These are phyloP conservation scores for Euplagia quadripunctaria DNA, from an alignment of 2,888 invertebrate genomes.

Conservation along the genomic window DNA sequence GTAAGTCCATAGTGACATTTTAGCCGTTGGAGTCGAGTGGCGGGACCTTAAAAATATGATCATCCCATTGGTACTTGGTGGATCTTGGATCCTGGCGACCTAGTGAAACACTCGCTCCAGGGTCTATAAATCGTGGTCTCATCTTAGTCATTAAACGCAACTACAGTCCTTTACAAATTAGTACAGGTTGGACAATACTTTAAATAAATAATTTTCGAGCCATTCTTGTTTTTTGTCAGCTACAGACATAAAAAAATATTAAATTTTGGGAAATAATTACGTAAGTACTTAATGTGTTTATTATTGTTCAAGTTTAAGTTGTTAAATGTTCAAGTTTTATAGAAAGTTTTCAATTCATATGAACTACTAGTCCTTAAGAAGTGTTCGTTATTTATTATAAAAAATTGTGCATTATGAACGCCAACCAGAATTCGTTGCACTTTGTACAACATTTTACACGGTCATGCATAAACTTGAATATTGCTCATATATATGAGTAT, in stretches of 20 bases:
- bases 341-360: not conserved
- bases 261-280: not conserved
- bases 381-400: slow-evolving; percentile 4
- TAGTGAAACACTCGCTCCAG: too few relatives aligned
- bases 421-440: slow-evolving; percentile 7
- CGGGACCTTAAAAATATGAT: too few relatives aligned
- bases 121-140: too few relatives aligned
- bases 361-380: not conserved
- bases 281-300: not conserved
- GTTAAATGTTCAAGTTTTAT: not conserved
- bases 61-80: too few relatives aligned
- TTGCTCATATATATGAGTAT: not conserved
- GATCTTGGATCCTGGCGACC: too few relatives aligned
- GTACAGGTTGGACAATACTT: too few relatives aligned
- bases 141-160: too few relatives aligned
- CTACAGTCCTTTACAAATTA: too few relatives aligned
- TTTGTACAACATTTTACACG: slow-evolving; percentile 16
- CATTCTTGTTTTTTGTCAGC: not conserved
- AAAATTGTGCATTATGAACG: slow-evolving; percentile 9
- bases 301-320: too few relatives aligned
- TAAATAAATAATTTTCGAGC: too few relatives aligned
- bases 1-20: too few relatives aligned
- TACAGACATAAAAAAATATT: not conserved
- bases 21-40: too few relatives aligned
- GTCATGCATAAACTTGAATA: slow-evolving; percentile 10